Percentiles rank a stretch among this genome's conserved stretches.
Conservation (phyloP, 1,140 invertebrate genomes). For the Orchestia grillus region DNA sequence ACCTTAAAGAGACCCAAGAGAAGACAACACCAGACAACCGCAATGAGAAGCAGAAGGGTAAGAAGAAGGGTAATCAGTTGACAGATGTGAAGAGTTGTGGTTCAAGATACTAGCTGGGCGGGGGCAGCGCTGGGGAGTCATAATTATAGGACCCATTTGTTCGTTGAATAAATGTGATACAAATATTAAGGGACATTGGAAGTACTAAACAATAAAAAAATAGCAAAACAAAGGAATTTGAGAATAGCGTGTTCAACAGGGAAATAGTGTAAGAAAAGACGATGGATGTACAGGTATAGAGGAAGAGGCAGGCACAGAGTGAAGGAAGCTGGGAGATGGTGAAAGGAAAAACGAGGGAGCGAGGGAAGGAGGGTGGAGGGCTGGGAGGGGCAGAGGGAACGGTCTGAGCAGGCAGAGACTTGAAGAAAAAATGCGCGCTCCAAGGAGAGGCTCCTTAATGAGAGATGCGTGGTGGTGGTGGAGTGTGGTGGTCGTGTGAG, state of each 20-base stretch:
- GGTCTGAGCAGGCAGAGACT: background rate
- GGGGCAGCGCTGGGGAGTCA: too few relatives aligned
- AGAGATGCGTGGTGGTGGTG: background rate
- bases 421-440: background rate
- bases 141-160: too few relatives aligned
- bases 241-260: background rate
- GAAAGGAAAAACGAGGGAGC: background rate
- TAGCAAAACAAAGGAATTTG: background rate
- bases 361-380: background rate
- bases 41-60: too few relatives aligned
- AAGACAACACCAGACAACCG: too few relatives aligned
- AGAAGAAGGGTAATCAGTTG: too few relatives aligned
- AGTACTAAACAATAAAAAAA: too few relatives aligned
- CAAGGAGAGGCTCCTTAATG: conserved; percentile 3
- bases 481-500: background rate
- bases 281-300: background rate
- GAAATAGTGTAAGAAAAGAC: background rate
- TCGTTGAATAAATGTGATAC: too few relatives aligned
- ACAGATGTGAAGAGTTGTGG: too few relatives aligned
- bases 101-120: too few relatives aligned
- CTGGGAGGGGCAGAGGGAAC: background rate
- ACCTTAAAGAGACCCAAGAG: too few relatives aligned
- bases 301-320: background rate
- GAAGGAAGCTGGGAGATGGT: background rate
- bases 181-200: too few relatives aligned